These are phyloP conservation scores for Anthoptus insignis DNA, from an alignment of 2,888 invertebrate species.

Conservation along the genomic window DNA sequence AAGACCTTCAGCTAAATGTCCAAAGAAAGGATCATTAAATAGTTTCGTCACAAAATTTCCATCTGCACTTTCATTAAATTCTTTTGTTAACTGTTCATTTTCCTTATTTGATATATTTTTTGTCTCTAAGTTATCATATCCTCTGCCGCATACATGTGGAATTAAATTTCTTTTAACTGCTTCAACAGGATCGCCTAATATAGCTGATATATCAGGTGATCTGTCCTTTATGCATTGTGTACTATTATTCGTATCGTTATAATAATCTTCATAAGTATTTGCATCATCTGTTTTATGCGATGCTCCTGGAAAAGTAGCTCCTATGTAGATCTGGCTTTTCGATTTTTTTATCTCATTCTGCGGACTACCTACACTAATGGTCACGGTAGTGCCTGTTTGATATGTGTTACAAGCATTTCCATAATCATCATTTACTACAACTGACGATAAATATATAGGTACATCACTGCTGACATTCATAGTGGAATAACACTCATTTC, in stretches of 20 bases:
- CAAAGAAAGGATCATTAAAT: conserved; percentile 89
- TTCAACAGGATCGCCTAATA: conserved; percentile 91
- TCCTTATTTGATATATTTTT: conserved; percentile 50
- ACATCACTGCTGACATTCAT: conserved; percentile 90
- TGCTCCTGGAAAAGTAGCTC: conserved; percentile 69
- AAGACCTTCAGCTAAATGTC: conserved; percentile 88
- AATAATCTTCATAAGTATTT: conserved; percentile 80
- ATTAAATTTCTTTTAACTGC: conserved; percentile 91
- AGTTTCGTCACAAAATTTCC: conserved; percentile 86
- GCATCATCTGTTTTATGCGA: conserved; percentile 60
- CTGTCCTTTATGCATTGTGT: conserved; percentile 48
- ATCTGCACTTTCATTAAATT: conserved; percentile 54
- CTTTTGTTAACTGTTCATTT: conserved; percentile 35
- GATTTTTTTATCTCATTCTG: conserved; percentile 76
- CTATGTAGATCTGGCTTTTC: conserved; percentile 84
- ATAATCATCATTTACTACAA: conserved; percentile 89
- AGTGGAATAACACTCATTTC: conserved; percentile 91
- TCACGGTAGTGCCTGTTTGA: conserved; percentile 87
- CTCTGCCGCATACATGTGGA: conserved; percentile 92
- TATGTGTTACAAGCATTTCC: conserved; percentile 77
- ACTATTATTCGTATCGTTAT: conserved; percentile 59
- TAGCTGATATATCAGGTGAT: conserved; percentile 79
- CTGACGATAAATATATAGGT: conserved; percentile 91
- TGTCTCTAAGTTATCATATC: conserved; percentile 55
- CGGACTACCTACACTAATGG: conserved; percentile 87